Base-by-base conservation (phyloP, 2,888 invertebrate species). In the Rhabditoides inermis region DNA sequence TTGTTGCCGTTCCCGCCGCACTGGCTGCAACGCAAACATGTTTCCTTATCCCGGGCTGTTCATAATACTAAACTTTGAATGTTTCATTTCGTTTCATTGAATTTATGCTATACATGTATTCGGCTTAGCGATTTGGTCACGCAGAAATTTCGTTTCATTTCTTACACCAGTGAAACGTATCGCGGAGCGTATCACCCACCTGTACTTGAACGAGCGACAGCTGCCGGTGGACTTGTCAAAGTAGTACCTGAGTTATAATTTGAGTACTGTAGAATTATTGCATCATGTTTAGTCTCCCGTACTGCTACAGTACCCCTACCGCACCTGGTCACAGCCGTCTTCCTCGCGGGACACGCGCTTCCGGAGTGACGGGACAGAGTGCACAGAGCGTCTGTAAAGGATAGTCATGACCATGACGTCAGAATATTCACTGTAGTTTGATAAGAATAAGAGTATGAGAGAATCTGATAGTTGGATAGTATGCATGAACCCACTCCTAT, bases 1-100 rank as follows among this genome's bases (percentile, higher is more conserved):
- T 69, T 75, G 58, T 74, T 74, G n/a, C 66, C 60, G 44, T 74
- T 74, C 35, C 74, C 74, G 23, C 70, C 73, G 47, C 73, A 75
- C 50, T 73, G 74, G 5, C 60, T 60, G 53, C 42, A 58, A 70
- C 39, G n/a, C n/a, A n/a, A n/a, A n/a, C n/a, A n/a, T n/a, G n/a
- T n/a, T n/a, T 62, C 60, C 35, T 49, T 18, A 58, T 55, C 61
- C 18, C 65, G 65, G 12, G 63, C 61, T n/a, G n/a, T n/a, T n/a
- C n/a, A n/a, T n/a, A n/a, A n/a, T n/a, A n/a, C n/a, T n/a, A n/a
- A n/a, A n/a, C n/a, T n/a, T n/a, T n/a, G n/a, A n/a, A n/a, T n/a
- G n/a, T n/a, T n/a, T n/a, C n/a, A n/a, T n/a, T n/a, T n/a, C n/a
- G n/a, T n/a, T n/a, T n/a, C n/a, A n/a, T n/a, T n/a, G n/a, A n/a